Percentiles rank a stretch among this genome's conserved stretches.
phyloP scores from a whole-genome alignment of 2,797 vertebrate genomes.

The Esox lucius region DNA sequence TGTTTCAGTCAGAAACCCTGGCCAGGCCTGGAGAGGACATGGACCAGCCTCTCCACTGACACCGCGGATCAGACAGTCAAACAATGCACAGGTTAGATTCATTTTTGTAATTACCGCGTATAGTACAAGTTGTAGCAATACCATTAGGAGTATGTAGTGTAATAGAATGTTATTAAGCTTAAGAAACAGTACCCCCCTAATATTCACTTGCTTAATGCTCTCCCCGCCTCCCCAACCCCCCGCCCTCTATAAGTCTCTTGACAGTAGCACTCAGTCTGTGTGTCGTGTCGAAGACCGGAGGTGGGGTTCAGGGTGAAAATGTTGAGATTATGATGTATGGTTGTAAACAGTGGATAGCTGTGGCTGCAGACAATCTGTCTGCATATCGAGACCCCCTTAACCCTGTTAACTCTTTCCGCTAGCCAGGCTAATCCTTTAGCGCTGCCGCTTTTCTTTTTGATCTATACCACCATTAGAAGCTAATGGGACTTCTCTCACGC shows the following conservation, averaged over 20 bases:
- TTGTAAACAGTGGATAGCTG: conserved; percentile 72
- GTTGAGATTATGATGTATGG: conserved; percentile 71
- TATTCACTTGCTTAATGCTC: conserved; percentile 26
- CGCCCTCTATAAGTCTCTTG: conserved; percentile 57
- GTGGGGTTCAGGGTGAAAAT: conserved; percentile 61
- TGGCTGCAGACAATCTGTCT: conserved; percentile 74
- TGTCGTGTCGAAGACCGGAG: conserved; percentile 66
- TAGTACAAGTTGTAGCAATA: not conserved
- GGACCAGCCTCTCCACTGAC: conserved; percentile 51
- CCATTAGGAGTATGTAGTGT: not conserved
- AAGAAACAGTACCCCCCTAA: not conserved
- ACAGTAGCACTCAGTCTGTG: conserved; percentile 72
- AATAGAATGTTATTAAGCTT: not conserved
- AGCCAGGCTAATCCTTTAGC: conserved; percentile 76
- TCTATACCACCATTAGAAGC: conserved; percentile 73
- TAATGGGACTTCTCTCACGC: conserved; percentile 84
- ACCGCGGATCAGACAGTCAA: conserved; percentile 16
- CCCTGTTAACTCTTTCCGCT: conserved; percentile 51
- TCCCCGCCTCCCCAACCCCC: conserved; percentile 28
- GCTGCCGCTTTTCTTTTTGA: conserved; percentile 56
- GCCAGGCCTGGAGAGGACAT: conserved; percentile 68
- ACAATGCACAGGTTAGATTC: not conserved
- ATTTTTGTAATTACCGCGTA: not conserved
- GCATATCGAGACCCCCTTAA: conserved; percentile 67
- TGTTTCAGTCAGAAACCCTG: conserved; percentile 74